Evolutionary conservation across 92 coral and sea anemone genomes (phyloP), one percentile per base, ranked within the genome.

Genomic region (Actinernus sp.): DNA sequence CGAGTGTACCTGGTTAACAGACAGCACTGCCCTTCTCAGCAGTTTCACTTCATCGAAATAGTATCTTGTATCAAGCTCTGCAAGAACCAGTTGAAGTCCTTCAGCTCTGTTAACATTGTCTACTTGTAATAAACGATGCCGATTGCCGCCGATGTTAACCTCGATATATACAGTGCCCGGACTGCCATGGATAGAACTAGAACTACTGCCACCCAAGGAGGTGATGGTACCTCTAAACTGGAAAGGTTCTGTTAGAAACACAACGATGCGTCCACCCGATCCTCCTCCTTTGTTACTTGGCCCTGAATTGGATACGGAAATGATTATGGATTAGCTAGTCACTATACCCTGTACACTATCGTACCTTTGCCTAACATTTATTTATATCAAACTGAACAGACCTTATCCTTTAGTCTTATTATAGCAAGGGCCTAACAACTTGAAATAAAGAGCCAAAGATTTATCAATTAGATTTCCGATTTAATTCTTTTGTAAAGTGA

Each of bases 261-360:
- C 30, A 17, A 76, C 84, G 27, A 84, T 54, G 26, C 90, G 90
- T 10, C 90, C 90, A 32, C 90, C 90, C 10, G 90, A 84, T 4
- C 90, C 90, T 25, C 74, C 78, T 22, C 90, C 90, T 16, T 34
- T 44, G 22, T 55, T 14, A 43, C 84, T 76, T 4, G 80, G 25
- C 5, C 79, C 90, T 76, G 48, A 40, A 34, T 4, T 13, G 7
- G 30, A 78, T 14, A 58, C n/a, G 8, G 4, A 11, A 14, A 36
- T 20, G 13, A 43, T 14, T 22, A 50, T n/a, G 32, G 23, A 24
- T 48, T n/a, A n/a, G n/a, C n/a, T n/a, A n/a, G n/a, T n/a, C n/a
- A n/a, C n/a, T n/a, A n/a, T n/a, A n/a, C n/a, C n/a, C n/a, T n/a
- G n/a, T n/a, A n/a, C n/a, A n/a, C n/a, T n/a, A n/a, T n/a, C n/a